These are phyloP conservation scores for Macropis europaea DNA, from an alignment of 2,888 invertebrate genomes.

Conservation along the genomic window DNA sequence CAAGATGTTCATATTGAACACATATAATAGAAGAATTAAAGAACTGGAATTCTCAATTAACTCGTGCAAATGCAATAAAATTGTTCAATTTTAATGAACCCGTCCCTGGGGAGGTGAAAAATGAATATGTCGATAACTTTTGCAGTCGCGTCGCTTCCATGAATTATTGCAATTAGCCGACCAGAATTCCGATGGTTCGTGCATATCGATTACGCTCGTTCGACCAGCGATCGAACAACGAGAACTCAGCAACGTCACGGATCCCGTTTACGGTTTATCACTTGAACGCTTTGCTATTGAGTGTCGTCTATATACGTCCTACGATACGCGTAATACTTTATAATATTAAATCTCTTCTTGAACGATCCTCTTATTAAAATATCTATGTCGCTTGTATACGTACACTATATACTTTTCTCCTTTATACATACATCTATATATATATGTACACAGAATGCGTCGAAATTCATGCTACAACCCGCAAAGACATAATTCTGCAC, in stretches of 20 bases:
- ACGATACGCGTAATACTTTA: slow-evolving; percentile 34
- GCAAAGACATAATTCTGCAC: no score
- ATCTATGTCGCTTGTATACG: slow-evolving; percentile 52
- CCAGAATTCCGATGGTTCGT: background rate
- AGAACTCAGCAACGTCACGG: slow-evolving; percentile 65
- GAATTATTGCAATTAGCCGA: background rate
- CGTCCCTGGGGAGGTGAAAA: no score
- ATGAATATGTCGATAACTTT: no score
- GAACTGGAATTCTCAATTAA: background rate
- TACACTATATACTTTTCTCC: slow-evolving; percentile 35
- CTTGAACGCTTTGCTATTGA: slow-evolving; percentile 79
- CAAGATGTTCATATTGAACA: no score
- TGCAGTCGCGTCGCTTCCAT: background rate
- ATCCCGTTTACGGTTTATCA: slow-evolving; percentile 77
- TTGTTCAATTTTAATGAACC: no score
- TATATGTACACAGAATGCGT: no score
- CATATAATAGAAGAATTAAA: no score
- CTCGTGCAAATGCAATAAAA: no score
- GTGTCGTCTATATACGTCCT: slow-evolving; percentile 64
- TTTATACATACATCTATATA: slow-evolving; percentile 27
- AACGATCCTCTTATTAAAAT: slow-evolving; percentile 62
- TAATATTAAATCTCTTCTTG: slow-evolving; percentile 52
- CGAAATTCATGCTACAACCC: no score
- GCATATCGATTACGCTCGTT: slow-evolving; percentile 28
- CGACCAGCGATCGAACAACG: slow-evolving; percentile 61